Base-by-base conservation (phyloP, 2,797 vertebrate species). In the Anguilla megastoma region DNA sequence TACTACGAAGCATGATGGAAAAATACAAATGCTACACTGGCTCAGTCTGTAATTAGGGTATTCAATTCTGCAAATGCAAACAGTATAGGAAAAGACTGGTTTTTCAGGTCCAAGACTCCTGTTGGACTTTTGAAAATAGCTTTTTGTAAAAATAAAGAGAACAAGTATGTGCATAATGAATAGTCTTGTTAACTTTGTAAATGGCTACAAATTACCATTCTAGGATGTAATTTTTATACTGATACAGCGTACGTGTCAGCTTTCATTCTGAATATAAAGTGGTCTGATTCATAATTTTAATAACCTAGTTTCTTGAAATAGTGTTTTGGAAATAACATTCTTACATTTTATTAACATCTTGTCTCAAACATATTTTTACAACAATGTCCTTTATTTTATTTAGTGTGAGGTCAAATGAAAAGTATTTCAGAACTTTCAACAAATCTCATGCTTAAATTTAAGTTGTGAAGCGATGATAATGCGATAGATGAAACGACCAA, bases 21-120 rank as follows among this genome's bases (percentile, higher is more conserved):
- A 92, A 92, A 27, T 91, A 92, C 93, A 92, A 87, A 89, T 91
- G 86, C 71, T 86, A 87, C 85, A 89, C 45, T 74, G 58, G 48
- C 60, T 86, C 60, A 87, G 48, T 2, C 80, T 63, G 85, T 74
- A 76, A 85, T 89, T 89, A 91, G 54, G 21, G 74, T 90, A 84
- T 87, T 91, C 88, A 90, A 36, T 36, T 58, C 27, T 52, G 41
- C 27, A 48, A 48, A 86, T 63, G 71, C 63, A 30, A 85, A 21
- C 69, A 9, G 69, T 33, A 79, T 82, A 74, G 48, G 66, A 2
- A 10, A 83, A 88, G 92, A 94, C 92, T 85, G 89, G 91, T 93
- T 95, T 92, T 41, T 88, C 90, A 87, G 89, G 91, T 87, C 90
- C 45, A 82, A 50, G 4, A 79, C 6, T 82, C 5, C 45, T 50